Conservation (phyloP, 1,140 invertebrate genomes). For the Philaenus spumarius region DNA sequence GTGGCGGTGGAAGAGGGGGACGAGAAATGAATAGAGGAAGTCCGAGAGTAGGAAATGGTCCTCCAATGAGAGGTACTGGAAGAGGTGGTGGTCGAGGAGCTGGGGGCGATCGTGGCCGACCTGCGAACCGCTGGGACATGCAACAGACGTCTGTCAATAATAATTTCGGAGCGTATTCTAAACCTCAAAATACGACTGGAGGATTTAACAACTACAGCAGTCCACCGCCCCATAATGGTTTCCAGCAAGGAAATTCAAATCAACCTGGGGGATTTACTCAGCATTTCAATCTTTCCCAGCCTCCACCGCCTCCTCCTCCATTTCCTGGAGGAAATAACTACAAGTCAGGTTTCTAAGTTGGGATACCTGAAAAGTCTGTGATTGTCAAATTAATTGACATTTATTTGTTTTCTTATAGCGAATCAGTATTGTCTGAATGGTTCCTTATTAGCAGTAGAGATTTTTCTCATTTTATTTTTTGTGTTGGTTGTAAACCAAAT, state of each 20-base stretch:
- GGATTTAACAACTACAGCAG: not conserved
- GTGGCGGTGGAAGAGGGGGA: not conserved
- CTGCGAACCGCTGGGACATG: not conserved
- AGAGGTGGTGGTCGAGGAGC: not conserved
- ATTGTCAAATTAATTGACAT: too few species aligned
- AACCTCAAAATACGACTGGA: not conserved
- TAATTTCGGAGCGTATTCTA: not conserved
- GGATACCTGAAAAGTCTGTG: too few species aligned
- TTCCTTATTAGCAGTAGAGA: too few species aligned
- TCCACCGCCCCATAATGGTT: too few species aligned
- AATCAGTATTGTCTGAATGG: too few species aligned
- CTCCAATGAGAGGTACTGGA: not conserved
- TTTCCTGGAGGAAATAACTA: not conserved
- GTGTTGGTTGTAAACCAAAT: too few species aligned
- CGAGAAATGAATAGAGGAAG: not conserved
- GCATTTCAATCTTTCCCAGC: conserved; percentile 1
- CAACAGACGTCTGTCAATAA: too few species aligned
- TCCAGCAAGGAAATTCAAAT: too few species aligned
- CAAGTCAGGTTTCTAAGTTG: too few species aligned
- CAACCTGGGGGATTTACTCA: too few species aligned
- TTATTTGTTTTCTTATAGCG: too few species aligned
- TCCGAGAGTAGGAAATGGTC: not conserved
- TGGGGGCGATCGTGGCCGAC: not conserved
- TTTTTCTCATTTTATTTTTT: too few species aligned
- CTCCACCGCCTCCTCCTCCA: conserved; percentile 5